Percentiles rank a stretch among this genome's conserved stretches.
Conservation (phyloP, 1,140 invertebrate genomes). For the Drosophila sturtevanti region DNA sequence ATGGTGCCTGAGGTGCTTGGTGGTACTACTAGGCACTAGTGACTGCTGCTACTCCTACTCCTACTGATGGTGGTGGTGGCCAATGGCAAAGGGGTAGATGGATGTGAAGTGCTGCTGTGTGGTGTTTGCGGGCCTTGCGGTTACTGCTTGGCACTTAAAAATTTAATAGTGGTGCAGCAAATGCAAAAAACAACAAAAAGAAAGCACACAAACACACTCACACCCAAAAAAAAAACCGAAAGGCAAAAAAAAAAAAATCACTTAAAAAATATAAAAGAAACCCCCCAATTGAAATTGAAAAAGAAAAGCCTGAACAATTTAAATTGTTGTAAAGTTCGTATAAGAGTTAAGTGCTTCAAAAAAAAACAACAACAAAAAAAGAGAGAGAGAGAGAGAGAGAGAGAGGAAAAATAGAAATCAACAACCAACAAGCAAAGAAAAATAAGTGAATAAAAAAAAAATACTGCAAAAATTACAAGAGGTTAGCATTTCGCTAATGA, state of each 20-base stretch:
- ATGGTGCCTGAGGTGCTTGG: conserved; percentile 35
- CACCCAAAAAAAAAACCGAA: conserved; percentile 14
- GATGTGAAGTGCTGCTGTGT: conserved; percentile 34
- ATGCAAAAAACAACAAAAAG: conserved; percentile 30
- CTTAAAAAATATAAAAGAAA: background rate
- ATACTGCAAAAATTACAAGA: conserved; percentile 11
- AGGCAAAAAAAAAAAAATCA: background rate
- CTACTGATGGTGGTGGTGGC: background rate
- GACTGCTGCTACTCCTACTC: background rate
- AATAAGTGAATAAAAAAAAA: conserved; percentile 33
- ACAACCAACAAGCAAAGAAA: conserved; percentile 60
- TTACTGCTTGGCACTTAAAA: conserved; percentile 73
- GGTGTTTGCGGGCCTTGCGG: conserved; percentile 72
- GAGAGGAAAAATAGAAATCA: conserved; percentile 30
- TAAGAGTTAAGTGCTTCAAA: conserved; percentile 5
- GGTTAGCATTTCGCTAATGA: conserved; percentile 25
- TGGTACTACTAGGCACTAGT: background rate
- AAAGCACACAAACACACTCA: background rate
- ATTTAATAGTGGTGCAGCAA: conserved; percentile 71
- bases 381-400: conserved; percentile 31
- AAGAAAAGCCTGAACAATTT: conserved; percentile 5
- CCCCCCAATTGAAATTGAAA: background rate
- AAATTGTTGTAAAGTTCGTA: conserved; percentile 1
- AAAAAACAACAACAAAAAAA: conserved; percentile 21
- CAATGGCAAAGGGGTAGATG: background rate